Base-by-base conservation (phyloP, 1,140 invertebrate genomes). In the Aphaenogaster floridana region DNA sequence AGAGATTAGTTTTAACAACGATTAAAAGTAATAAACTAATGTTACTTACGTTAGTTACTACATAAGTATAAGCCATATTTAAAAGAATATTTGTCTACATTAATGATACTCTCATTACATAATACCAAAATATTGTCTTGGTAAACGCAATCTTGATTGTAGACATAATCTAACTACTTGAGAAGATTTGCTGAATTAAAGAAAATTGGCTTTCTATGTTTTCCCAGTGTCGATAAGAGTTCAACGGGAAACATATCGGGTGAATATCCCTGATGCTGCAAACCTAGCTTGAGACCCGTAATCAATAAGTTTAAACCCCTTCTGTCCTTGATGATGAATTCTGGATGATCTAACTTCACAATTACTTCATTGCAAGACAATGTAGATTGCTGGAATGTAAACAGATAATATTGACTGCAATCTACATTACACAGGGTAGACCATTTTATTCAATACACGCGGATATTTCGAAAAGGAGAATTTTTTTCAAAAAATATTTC, bases 361-460 rank as follows among this genome's bases (percentile, higher is more conserved):
- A 99, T 97, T 0, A 99, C 98, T 92, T 99, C 99, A 92, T 97
- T 98, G 98, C 99, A 99, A 91, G 97, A 97, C 50, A 99, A 94
- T 91, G 97, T 97, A 9, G 98, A 97, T 87, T 95, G 95, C 95
- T 96, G 80, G 54, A 94, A 91, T 87, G 86, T 86, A 92, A 86
- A 83, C 6, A 36, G 11, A 59, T 39, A 42, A 48, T 45, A 78
- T 48, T 68, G 8, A 21, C n/a, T n/a, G n/a, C 13, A 81, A n/a
- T n/a, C n/a, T n/a, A n/a, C n/a, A n/a, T n/a, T 42, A 42, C 39
- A 42, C 39, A 42, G 39, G 6, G 6, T 42, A 42, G 39, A 42
- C 39, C 39, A 42, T 42, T 42, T 42, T 42, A 42, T 42, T 42
- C 39, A 42, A 42, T 42, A 42, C 6, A 42, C 39, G 39, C 39